These are phyloP conservation scores for Galerucella pusilla DNA, from an alignment of 2,888 invertebrate species.

Conservation along the genomic window DNA sequence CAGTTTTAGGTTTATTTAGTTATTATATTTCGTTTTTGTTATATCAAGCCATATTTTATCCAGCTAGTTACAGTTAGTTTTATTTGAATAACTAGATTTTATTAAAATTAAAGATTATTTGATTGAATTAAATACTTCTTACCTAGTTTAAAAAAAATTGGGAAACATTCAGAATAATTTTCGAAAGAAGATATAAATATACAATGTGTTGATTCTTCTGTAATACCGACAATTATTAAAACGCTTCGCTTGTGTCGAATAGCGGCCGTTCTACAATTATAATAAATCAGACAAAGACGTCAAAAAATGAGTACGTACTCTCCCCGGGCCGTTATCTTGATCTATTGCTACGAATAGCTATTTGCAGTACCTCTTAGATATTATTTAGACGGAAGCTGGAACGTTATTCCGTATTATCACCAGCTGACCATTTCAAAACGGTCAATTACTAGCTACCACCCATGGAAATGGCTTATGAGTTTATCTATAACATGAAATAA, in stretches of 20 bases:
- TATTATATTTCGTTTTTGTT: too few species aligned
- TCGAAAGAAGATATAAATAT: background rate
- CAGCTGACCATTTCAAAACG: constrained; percentile 32
- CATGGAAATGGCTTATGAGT: constrained; percentile 11
- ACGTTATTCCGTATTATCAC: constrained; percentile 29
- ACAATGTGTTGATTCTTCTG: background rate
- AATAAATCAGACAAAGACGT: constrained; percentile 34
- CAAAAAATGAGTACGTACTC: constrained; percentile 31
- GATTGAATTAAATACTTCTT: too few species aligned
- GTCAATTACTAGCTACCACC: constrained; percentile 32
- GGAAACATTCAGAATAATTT: too few species aligned
- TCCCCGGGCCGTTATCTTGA: constrained; percentile 34
- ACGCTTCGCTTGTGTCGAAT: constrained; percentile 21
- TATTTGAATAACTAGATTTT: too few species aligned
- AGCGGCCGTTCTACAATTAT: constrained; percentile 30
- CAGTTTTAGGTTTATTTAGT: too few species aligned
- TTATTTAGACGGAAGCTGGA: constrained; percentile 33
- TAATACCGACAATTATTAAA: constrained; percentile 8
- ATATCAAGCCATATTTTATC: too few species aligned
- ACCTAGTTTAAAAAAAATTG: too few species aligned
- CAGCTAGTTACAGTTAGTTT: too few species aligned
- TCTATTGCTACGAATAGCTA: constrained; percentile 24
- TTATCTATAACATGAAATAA: constrained; percentile 8
- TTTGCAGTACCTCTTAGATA: constrained; percentile 26
- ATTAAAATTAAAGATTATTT: too few species aligned